A percentile compares a stretch with the other conserved stretches of the same genome.
Conservation (phyloP, 2,113 vertebrate species). For the Ramphastos sulfuratus region DNA sequence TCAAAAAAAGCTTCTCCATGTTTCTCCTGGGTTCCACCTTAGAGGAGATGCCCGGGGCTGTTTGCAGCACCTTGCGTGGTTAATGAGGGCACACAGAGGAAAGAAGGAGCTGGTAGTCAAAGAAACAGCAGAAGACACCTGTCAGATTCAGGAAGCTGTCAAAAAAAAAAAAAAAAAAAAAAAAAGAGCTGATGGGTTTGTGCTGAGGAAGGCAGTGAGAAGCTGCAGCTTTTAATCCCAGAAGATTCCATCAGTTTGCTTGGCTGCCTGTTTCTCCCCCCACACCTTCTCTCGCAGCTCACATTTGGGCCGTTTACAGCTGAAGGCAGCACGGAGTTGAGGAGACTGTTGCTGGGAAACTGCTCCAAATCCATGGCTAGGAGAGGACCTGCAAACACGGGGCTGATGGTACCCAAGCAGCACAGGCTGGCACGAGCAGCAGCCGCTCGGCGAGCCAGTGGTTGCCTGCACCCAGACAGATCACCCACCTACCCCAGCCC, state of each 20-base stretch:
- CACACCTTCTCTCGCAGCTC: background rate
- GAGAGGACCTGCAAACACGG: background rate
- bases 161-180: background rate
- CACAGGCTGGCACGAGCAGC: background rate
- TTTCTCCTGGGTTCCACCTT: background rate
- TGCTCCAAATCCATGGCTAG: background rate
- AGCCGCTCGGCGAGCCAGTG: accelerated
- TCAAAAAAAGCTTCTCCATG: background rate
- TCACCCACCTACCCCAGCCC: background rate
- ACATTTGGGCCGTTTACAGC: background rate
- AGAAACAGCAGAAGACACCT: background rate
- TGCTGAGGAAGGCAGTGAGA: background rate
- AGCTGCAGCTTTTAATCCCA: background rate
- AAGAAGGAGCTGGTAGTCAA: background rate
- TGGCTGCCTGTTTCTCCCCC: background rate
- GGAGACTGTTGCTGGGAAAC: conserved; percentile 60
- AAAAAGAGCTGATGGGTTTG: background rate
- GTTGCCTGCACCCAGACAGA: accelerated
- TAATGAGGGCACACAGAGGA: accelerated
- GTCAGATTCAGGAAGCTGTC: background rate
- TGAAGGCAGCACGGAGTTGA: background rate
- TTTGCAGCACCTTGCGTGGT: background rate
- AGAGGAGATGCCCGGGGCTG: background rate
- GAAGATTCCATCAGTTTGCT: background rate
- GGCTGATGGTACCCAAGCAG: background rate